Evolutionary conservation across 2,113 vertebrate species (phyloP).

Genomic region (Pterocles orientalis): DNA sequence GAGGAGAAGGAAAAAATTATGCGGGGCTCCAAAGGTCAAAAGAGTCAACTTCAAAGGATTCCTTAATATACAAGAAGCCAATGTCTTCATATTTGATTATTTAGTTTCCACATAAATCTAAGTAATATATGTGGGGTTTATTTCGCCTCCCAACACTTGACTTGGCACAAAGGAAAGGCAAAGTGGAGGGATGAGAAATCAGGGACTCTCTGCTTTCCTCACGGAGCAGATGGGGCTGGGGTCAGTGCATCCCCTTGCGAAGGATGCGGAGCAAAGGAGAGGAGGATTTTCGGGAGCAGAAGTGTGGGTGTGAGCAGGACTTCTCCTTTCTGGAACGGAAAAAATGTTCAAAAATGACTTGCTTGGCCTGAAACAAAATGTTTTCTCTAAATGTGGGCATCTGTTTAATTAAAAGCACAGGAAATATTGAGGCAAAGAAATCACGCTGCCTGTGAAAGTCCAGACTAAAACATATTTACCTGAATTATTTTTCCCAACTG

Average conservation of each 20-base stretch:
- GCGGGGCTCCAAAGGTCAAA: conserved; percentile 5
- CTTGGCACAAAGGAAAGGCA: not conserved
- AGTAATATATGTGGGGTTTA: not conserved
- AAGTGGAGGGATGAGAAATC: not conserved
- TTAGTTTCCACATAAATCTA: conserved; percentile 5
- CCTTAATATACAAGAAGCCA: not conserved
- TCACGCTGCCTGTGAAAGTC: not conserved
- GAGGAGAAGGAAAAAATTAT: conserved; percentile 17
- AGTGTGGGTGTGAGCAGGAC: not conserved
- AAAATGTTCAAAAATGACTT: not conserved
- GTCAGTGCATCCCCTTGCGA: accelerated
- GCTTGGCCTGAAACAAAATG: not conserved
- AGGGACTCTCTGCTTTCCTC: not conserved
- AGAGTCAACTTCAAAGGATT: conserved; percentile 56
- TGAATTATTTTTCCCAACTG: not conserved
- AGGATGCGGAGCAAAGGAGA: accelerated
- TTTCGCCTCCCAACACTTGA: not conserved
- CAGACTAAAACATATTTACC: not conserved
- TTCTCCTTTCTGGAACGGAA: not conserved
- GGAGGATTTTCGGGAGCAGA: not conserved
- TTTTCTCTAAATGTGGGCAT: not conserved
- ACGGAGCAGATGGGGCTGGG: not conserved
- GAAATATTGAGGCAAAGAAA: not conserved
- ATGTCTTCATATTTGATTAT: not conserved
- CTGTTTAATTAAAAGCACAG: not conserved